Conservation (phyloP, 2,888 invertebrate genomes). For the Loripinus fragilis region DNA sequence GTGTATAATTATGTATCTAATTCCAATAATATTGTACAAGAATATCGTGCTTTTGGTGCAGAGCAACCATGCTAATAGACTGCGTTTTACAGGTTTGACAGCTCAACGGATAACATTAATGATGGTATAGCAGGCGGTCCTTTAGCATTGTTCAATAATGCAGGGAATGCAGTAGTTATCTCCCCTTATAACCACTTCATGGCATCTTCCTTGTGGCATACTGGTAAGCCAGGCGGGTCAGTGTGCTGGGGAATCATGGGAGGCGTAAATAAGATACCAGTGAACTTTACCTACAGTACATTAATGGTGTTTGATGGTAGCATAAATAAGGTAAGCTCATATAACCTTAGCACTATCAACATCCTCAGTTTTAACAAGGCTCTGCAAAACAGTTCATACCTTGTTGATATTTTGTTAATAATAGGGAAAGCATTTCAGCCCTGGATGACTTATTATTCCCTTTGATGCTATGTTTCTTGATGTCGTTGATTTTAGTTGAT, state of each 20-base stretch:
- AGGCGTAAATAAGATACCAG: slow-evolving; percentile 60
- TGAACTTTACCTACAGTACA: slow-evolving; percentile 40
- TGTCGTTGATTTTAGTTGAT: no score
- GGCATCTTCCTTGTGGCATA: slow-evolving; percentile 65
- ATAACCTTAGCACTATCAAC: no score
- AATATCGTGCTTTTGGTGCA: no score
- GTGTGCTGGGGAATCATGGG: slow-evolving; percentile 76
- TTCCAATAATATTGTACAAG: no score
- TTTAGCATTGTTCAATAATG: slow-evolving; percentile 65
- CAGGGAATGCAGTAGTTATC: slow-evolving; percentile 64
- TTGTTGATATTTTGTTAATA: no score
- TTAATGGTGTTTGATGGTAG: slow-evolving; percentile 39
- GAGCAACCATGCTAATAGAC: no score
- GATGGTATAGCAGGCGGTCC: slow-evolving; percentile 72
- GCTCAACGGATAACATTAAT: slow-evolving; percentile 29
- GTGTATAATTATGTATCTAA: no score
- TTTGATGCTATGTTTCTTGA: no score
- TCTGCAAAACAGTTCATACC: no score
- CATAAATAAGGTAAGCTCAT: slow-evolving; percentile 46
- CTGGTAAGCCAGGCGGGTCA: slow-evolving; percentile 48
- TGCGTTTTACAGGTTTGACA: slow-evolving; percentile 45
- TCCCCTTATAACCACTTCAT: slow-evolving; percentile 70
- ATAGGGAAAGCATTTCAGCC: no score
- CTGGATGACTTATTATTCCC: no score
- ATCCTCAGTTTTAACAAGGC: no score